Base-by-base conservation (phyloP, 2,888 invertebrate species). In the Syrphus vitripennis region DNA sequence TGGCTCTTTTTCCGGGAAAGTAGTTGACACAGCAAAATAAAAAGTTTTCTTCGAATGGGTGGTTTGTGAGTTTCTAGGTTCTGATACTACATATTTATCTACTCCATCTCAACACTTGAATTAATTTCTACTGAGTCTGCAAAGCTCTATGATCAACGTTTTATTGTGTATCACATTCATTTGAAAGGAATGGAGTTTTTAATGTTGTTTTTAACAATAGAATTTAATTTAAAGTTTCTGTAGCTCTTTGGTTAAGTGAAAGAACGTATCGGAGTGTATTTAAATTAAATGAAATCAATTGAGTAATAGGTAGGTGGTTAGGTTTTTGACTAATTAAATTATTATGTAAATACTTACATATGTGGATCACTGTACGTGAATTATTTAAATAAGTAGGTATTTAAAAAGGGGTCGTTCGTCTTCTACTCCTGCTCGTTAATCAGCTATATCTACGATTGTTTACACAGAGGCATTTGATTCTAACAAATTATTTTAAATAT, bases 21-120 rank as follows among this genome's bases (percentile, higher is more conserved):
- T 59, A 63, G 42, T 63, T 63, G 63, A 42, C 63, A 63, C 40
- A 42, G 40, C 63, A 16, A 42, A 63, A 63, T 40, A 42, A 42
- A 63, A 63, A 63, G 10, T 24, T 42, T 42, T 42, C 24, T 16
- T 6, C 6, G 6, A 31, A 21, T 31, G 40, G 61, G 31, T 42
- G 24, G 29, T 29, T 65, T 26, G 40, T 26, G 59, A 34, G 14
- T 59, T 59, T 37, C 10, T 50, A 7, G 26, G 1, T 29, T 16
- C 12, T 16, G 26, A 12, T 34, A 34, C 34, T 12, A 10, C 3
- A 5, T 31, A n/a, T 21, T 48, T 24, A 53, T 4, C 4, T 31
- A 55, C 57, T 10, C 34, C 14, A 50, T 34, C 34, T 34, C 34
- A 31, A 19, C 29, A 45, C 24, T 65, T 48, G 21, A 45, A 48